Base-by-base conservation (phyloP, 2,113 vertebrate species). In the Donacobius atricapilla region DNA sequence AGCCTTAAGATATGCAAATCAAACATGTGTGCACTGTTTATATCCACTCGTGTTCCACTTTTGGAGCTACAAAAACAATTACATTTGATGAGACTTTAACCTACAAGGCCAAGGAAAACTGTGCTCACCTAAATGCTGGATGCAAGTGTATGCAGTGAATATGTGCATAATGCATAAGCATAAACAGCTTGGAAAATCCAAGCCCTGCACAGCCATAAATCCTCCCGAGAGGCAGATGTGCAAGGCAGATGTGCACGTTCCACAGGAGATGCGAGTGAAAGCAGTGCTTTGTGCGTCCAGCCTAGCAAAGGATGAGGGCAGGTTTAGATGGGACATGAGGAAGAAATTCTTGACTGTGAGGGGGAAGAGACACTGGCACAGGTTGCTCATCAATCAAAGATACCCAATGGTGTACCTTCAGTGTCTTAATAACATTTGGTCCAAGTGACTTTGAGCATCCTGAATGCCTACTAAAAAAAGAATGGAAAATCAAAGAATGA, bases 151-250 rank as follows among this genome's bases (percentile, higher is more conserved):
- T n/a, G 28, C 23, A 80, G 54, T 14, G 42, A 78, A 15, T n/a
- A 24, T 57, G 19, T 51, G 30, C 25, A 13, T 27, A 69, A 83
- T 15, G 31, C 9, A 14, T 39, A 57, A 63, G 83, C 69, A 51
- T 40, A 28, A 96, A 54, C 45, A 77, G 61, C 39, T 73, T 35
- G 79, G 87, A 83, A 94, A 88, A 77, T 39, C 63, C 61, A 61
- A 83, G 81, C 22, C 63, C 77, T 73, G 63, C 79, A 54, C 11
- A 73, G 66, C 27, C 50, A 51, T 58, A 77, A 88, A 85, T 90
- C 81, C 87, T 96, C 85, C 64, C 84, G 75, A 93, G 50, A 87
- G 63, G 89, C 83, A 94, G 89, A 91, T 79, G 73, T 60, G 56
- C 51, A 65, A 83, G 85, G 91, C 91, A 94, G 90, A 87, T 85